A percentile compares a stretch with the other conserved stretches of the same genome.
These are phyloP conservation scores for mouse (Mus musculus) DNA, from an alignment of 2,113 vertebrate species.

Conservation along the genomic window DNA sequence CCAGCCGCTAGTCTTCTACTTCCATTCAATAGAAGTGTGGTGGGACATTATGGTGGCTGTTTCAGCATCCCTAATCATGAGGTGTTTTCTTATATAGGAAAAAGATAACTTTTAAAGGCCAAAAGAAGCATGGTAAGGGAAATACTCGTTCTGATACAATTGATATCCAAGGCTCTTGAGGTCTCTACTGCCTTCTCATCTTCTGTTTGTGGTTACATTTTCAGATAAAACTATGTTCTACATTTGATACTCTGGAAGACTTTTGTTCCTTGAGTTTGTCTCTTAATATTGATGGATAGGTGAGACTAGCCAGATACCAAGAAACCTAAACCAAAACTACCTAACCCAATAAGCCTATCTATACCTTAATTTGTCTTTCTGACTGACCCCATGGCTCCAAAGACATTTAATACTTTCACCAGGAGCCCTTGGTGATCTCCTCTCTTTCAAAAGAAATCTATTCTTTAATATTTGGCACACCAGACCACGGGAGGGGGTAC, in stretches of 20 bases:
- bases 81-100: neutral
- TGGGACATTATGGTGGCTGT: neutral
- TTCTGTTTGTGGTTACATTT: neutral
- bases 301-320: neutral
- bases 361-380: neutral
- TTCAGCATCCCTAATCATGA: neutral
- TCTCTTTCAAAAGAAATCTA: neutral
- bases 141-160: neutral
- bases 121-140: neutral
- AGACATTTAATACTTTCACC: neutral
- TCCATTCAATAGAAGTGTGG: neutral
- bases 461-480: neutral
- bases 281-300: neutral
- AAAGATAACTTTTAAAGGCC: neutral
- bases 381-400: too few relatives aligned
- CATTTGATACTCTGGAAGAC: neutral
- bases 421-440: neutral
- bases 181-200: neutral
- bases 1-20: neutral
- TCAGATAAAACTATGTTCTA: neutral
- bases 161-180: neutral
- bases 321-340: neutral
- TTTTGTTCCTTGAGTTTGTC: neutral
- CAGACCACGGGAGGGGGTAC: too few relatives aligned
- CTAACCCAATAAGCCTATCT: neutral